Evolutionary conservation across 1,140 invertebrate genomes (phyloP).

Genomic region (Cataglyphis hispanica): DNA sequence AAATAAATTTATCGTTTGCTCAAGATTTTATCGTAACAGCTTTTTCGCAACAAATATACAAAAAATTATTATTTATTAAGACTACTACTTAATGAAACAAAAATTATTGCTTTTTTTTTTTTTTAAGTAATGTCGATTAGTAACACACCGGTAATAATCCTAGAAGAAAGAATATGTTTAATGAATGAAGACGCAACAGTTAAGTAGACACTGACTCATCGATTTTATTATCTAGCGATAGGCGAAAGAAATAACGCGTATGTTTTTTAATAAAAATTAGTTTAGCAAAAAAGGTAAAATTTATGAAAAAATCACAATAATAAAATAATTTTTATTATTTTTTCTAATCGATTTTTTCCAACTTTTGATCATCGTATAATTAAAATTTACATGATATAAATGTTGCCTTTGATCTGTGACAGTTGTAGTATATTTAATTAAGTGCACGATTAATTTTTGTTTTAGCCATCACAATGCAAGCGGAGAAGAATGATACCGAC

Average conservation of each 20-base stretch:
- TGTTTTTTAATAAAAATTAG: background rate
- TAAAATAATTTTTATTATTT: background rate
- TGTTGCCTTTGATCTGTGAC: background rate
- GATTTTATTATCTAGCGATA: background rate
- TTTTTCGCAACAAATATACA: background rate
- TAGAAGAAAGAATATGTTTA: constrained; percentile 8
- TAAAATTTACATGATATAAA: background rate
- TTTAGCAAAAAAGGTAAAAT: background rate
- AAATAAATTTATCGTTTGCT: background rate
- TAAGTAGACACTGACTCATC: background rate
- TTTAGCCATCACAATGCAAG: constrained; percentile 43
- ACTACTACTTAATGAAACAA: background rate
- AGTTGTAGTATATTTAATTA: background rate
- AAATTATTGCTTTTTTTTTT: background rate
- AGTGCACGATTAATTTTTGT: background rate
- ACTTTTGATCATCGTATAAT: background rate
- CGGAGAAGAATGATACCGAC: constrained; percentile 67
- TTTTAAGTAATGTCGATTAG: background rate
- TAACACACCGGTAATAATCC: background rate
- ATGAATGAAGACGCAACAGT: constrained; percentile 43
- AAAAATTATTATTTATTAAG: background rate
- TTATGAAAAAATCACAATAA: background rate
- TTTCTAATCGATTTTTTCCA: background rate
- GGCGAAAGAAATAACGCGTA: background rate
- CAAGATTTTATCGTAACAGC: background rate